These are phyloP conservation scores for Myxocyprinus asiaticus DNA, from an alignment of 2,113 vertebrate genomes.

Conservation along the genomic window DNA sequence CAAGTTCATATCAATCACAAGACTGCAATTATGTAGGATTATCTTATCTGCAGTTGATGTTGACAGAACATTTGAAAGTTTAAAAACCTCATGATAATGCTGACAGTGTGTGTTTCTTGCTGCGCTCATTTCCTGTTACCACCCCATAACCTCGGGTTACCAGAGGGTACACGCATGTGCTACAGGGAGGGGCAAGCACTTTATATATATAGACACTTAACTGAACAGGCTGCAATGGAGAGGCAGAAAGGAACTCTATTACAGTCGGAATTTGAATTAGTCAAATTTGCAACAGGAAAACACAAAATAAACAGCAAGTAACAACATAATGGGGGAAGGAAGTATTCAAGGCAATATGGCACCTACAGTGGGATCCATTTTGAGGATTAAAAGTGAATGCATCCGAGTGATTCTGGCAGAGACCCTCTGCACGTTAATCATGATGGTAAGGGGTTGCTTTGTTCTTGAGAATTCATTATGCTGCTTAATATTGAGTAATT, in stretches of 20 bases:
- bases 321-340: constrained; percentile 45
- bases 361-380: constrained; percentile 34
- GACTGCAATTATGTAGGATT: no score
- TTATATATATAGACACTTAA: constrained; percentile 17
- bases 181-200: constrained; percentile 23
- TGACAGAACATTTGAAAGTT: no score
- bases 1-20: no score
- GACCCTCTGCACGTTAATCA: constrained; percentile 76
- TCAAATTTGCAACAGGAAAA: neutral
- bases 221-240: neutral
- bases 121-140: constrained; percentile 6
- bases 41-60: no score
- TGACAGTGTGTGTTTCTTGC: neutral
- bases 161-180: constrained; percentile 12
- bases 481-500: neutral
- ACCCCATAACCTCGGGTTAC: neutral
- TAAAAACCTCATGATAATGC: no score
- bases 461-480: constrained; percentile 40
- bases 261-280: neutral
- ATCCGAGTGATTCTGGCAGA: constrained; percentile 79
- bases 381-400: constrained; percentile 65
- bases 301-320: neutral
- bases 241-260: neutral
- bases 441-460: constrained; percentile 79
- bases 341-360: constrained; percentile 28